Percentiles rank a stretch among this genome's conserved stretches.
phyloP scores from a whole-genome alignment of 2,113 vertebrate genomes.

The Seriola quinqueradiata region DNA sequence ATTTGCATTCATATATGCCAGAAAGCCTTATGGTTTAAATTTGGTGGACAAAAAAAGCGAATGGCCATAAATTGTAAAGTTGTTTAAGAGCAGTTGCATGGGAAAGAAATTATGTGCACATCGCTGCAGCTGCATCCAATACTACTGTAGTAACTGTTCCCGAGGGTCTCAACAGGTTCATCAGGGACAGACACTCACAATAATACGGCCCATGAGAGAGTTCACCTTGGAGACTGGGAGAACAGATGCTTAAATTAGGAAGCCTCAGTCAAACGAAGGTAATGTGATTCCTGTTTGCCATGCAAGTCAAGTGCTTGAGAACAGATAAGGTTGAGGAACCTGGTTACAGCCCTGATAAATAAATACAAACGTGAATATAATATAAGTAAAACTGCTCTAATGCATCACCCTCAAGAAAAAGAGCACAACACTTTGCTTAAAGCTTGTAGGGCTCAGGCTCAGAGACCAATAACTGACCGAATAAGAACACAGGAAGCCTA shows the following conservation, averaged over 20 bases:
- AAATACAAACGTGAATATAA: slow-evolving; percentile 7
- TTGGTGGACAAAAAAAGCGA: slow-evolving; percentile 9
- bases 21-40: slow-evolving; percentile 11
- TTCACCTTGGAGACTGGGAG: slow-evolving; percentile 15
- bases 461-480: neutral
- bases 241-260: slow-evolving; percentile 20
- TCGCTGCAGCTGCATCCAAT: slow-evolving; percentile 41
- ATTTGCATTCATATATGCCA: slow-evolving; percentile 1
- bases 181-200: slow-evolving; percentile 13
- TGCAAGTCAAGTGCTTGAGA: slow-evolving; percentile 34
- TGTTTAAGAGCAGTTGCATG: slow-evolving; percentile 15
- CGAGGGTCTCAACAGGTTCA: slow-evolving; percentile 35
- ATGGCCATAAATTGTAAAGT: neutral
- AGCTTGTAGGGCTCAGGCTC: neutral
- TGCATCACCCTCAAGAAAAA: neutral
- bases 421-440: neutral
- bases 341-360: neutral
- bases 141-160: slow-evolving; percentile 21
- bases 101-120: slow-evolving; percentile 5
- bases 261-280: slow-evolving; percentile 6
- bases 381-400: neutral
- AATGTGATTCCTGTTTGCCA: slow-evolving; percentile 19
- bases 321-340: neutral
- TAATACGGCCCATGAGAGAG: neutral
- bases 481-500: slow-evolving; percentile 62